Base-by-base conservation (phyloP, 2,888 invertebrate species). In the Torymus texanus region DNA sequence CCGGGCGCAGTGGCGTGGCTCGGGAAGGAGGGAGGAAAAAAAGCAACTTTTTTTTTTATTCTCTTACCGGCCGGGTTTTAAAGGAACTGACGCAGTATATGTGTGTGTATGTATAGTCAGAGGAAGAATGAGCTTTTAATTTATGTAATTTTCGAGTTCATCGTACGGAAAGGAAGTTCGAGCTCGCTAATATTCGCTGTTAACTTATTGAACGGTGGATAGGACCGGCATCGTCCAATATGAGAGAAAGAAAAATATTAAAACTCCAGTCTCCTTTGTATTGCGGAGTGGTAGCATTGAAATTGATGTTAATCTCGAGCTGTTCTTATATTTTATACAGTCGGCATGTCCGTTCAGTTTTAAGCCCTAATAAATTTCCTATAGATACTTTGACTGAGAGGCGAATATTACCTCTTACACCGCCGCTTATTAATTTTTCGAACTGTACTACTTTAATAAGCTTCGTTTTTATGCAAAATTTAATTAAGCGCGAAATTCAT, bases 261-360 rank as follows among this genome's bases (percentile, higher is more conserved):
- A 62, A 72, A 53, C 51, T 72, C n/a, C 4, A 4, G 11, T 50
- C 21, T 72, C 29, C 16, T 62, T 51, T n/a, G 21, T 67, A 70
- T 14, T 29, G 24, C 71, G 55, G 8, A 41, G 8, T 51, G 24
- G 16, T 21, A 72, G 14, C 53, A 53, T 72, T 62, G 50, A 62
- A 62, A 14, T 24, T 53, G 61, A 61, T 72, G 61, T 53, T 72
- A 62, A 72, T 72, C 55, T 63, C 13, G 29, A 73, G 55, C 55
- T 63, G 55, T 58, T 61, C 21, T 59, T 71, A 21, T 51, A 62
- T 61, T 68, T 75, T 62, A 62, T 61, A 12, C 16, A 51, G 51
- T 4, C 12, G 2, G 21, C 59, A 18, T 55, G 61, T 58, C 24
- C 24, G 56, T 56, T n/a, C 13, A 10, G 16, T 62, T 59, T 66